Evolutionary conservation across 2,888 invertebrate species (phyloP).

Genomic region (Resseliella maxima): DNA sequence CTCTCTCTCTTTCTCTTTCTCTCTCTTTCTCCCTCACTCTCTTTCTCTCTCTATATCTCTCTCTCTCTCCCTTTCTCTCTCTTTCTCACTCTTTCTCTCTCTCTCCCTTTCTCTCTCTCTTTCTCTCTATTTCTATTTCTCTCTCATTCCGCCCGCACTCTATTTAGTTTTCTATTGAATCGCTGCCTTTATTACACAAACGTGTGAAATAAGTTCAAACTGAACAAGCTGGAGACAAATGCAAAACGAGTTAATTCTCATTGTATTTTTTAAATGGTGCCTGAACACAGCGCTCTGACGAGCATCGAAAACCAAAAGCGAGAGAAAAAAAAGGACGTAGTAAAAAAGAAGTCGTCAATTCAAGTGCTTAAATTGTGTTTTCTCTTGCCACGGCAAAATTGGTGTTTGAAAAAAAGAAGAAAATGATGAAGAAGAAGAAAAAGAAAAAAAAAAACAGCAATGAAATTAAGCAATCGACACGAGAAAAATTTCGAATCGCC

Average conservation of each 20-base stretch:
- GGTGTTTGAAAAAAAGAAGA: neutral
- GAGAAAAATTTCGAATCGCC: neutral
- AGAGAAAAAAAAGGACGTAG: neutral
- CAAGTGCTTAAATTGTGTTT: neutral
- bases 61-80: too few relatives aligned
- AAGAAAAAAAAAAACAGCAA: neutral
- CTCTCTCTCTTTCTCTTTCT: too few relatives aligned
- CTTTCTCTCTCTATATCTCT: too few relatives aligned
- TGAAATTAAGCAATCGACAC: conserved; percentile 5
- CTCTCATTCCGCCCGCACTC: neutral
- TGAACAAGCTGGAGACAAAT: conserved; percentile 14
- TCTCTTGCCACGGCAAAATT: neutral
- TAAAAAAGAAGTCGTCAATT: conserved; percentile 18
- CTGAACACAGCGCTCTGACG: neutral
- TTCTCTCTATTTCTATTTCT: neutral
- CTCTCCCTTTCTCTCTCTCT: too few relatives aligned
- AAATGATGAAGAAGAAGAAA: neutral
- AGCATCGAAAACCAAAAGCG: neutral
- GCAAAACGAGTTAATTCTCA: conserved; percentile 37
- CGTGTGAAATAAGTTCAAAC: neutral
- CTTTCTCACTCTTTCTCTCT: too few relatives aligned
- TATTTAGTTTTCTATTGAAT: neutral
- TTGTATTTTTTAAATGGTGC: conserved; percentile 6
- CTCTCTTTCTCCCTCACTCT: too few relatives aligned
- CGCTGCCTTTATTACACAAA: neutral